A percentile compares a stretch with the other conserved stretches of the same genome.
Conservation (phyloP, 2,888 invertebrate genomes). For the Prenolepis imparis region DNA sequence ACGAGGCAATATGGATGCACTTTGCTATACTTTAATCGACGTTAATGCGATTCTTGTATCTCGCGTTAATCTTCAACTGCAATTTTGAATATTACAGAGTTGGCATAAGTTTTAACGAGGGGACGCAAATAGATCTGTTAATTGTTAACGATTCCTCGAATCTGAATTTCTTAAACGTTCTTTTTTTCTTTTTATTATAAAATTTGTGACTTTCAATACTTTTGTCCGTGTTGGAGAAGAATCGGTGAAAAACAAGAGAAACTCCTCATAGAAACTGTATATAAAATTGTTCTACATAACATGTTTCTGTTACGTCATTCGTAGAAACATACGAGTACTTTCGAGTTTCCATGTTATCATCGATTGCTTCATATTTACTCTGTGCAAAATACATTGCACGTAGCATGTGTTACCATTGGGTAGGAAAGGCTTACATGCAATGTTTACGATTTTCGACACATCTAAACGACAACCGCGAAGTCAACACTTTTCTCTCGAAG, state of each 20-base stretch:
- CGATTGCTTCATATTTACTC: slow-evolving; percentile 12
- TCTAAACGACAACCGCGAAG: slow-evolving; percentile 21
- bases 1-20: not conserved
- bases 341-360: not conserved
- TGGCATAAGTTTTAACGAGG: not conserved
- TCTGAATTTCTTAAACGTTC: not conserved
- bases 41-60: not conserved
- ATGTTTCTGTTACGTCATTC: slow-evolving; percentile 14
- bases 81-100: not conserved
- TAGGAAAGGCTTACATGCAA: slow-evolving; percentile 22
- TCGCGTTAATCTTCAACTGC: slow-evolving; percentile 7
- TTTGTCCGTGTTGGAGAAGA: not conserved
- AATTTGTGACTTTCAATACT: not conserved
- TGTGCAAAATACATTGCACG: slow-evolving; percentile 1
- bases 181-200: not conserved
- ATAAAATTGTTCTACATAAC: not conserved
- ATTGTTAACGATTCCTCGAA: not conserved
- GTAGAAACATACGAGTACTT: slow-evolving; percentile 22
- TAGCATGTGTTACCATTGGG: not conserved
- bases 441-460: slow-evolving; percentile 26
- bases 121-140: not conserved
- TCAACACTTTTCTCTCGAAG: slow-evolving; percentile 27
- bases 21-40: not conserved
- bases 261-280: not conserved
- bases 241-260: not conserved